These are phyloP conservation scores for Zaprionus capensis DNA, from an alignment of 1,140 invertebrate species.

Conservation along the genomic window DNA sequence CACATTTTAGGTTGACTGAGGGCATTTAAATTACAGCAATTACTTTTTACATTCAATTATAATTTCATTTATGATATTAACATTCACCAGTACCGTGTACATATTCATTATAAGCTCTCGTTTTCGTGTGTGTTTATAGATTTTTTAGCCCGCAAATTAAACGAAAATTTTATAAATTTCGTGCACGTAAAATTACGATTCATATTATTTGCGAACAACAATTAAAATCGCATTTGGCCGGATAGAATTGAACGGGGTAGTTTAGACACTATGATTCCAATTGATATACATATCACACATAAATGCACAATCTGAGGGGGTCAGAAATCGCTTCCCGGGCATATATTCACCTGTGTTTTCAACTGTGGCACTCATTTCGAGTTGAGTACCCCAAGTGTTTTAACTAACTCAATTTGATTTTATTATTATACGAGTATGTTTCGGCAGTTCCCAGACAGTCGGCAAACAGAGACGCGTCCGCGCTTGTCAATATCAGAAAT, in stretches of 20 bases:
- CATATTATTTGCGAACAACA: conserved; percentile 26
- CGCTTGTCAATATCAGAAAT: conserved; percentile 60
- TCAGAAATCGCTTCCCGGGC: conserved; percentile 13
- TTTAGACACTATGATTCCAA: neutral
- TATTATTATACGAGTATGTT: neutral
- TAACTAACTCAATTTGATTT: neutral
- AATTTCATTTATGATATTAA: conserved; percentile 6
- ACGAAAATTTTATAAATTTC: conserved; percentile 20
- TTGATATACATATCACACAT: conserved; percentile 10
- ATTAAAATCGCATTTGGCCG: conserved; percentile 21
- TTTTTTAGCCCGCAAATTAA: conserved; percentile 8
- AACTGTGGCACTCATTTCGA: conserved; percentile 27
- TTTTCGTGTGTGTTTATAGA: conserved; percentile 1
- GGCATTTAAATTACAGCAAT: neutral
- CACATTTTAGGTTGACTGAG: neutral
- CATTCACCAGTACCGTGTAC: neutral
- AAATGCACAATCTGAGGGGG: neutral
- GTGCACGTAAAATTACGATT: conserved; percentile 16
- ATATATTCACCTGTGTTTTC: conserved; percentile 53
- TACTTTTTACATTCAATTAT: neutral
- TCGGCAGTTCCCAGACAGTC: neutral
- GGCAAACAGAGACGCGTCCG: conserved; percentile 37
- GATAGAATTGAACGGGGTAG: neutral
- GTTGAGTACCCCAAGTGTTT: neutral
- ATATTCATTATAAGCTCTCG: conserved; percentile 3